Percentiles rank a stretch among this genome's conserved stretches.
Conservation (phyloP, 2,113 vertebrate species). For the Scomber japonicus region DNA sequence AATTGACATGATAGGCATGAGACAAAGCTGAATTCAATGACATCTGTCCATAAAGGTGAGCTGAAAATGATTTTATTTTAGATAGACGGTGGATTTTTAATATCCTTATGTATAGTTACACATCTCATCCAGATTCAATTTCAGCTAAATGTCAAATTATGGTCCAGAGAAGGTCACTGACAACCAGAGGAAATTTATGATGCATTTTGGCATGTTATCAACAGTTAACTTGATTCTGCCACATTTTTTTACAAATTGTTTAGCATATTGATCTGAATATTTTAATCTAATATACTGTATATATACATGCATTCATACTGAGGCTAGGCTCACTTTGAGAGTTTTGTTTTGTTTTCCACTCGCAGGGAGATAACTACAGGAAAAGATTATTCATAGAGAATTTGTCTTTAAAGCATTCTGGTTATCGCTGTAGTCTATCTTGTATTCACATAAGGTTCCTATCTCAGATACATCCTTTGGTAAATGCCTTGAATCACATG, state of each 20-base stretch:
- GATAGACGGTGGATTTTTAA: constrained; percentile 59
- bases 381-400: constrained; percentile 73
- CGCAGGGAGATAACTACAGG: constrained; percentile 63
- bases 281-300: constrained; percentile 33
- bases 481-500: constrained; percentile 79
- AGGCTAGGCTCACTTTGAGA: constrained; percentile 41
- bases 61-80: constrained; percentile 64
- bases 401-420: constrained; percentile 65
- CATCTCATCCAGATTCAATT: constrained; percentile 75
- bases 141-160: constrained; percentile 77
- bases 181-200: constrained; percentile 65
- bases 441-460: constrained; percentile 78
- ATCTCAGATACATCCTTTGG: constrained; percentile 73
- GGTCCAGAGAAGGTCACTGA: constrained; percentile 71
- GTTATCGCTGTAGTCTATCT: constrained; percentile 78
- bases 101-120: constrained; percentile 63
- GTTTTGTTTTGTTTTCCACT: constrained; percentile 61
- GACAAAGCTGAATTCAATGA: constrained; percentile 58
- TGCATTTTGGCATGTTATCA: constrained; percentile 50
- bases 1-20: constrained; percentile 58
- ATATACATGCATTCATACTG: constrained; percentile 10
- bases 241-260: constrained; percentile 24
- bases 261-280: constrained; percentile 21
- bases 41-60: constrained; percentile 72
- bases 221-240: constrained; percentile 51